A percentile compares a stretch with the other conserved stretches of the same genome.
phyloP scores from a whole-genome alignment of 2,113 vertebrate genomes.

The Anolis sagrei region DNA sequence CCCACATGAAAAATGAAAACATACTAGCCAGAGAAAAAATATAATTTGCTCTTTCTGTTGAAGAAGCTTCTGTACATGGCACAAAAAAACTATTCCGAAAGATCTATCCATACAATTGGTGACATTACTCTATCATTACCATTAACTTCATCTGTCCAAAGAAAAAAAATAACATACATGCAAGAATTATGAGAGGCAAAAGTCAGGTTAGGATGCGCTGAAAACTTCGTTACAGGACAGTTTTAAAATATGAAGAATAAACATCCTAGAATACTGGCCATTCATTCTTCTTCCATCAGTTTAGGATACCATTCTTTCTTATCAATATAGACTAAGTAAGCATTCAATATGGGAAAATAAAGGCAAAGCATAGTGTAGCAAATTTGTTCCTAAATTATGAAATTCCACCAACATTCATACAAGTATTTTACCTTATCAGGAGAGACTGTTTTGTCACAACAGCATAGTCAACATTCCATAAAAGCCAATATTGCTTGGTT shows the following conservation, averaged over 20 bases:
- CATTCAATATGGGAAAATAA: slow-evolving; percentile 9
- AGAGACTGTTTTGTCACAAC: slow-evolving; percentile 41
- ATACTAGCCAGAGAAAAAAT: not conserved
- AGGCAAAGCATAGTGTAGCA: not conserved
- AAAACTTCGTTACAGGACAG: not conserved
- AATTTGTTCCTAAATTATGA: slow-evolving; percentile 8
- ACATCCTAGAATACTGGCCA: not conserved
- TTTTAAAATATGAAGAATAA: not conserved
- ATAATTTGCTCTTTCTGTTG: not conserved
- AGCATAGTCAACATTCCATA: slow-evolving; percentile 55
- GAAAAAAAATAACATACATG: not conserved
- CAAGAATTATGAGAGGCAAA: not conserved
- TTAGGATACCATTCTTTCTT: not conserved
- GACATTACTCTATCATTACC: not conserved
- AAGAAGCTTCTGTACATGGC: not conserved
- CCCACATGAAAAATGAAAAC: not conserved
- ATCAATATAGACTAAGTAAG: not conserved
- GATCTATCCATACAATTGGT: too few relatives aligned
- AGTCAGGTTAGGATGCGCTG: not conserved
- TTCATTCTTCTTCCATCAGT: not conserved
- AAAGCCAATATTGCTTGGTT: slow-evolving; percentile 57
- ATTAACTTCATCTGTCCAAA: not conserved
- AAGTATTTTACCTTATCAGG: slow-evolving; percentile 36
- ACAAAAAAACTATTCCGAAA: not conserved
- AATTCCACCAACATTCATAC: slow-evolving; percentile 15